Conservation (phyloP, 2,888 invertebrate genomes). For the Strigamia transsilvanica region DNA sequence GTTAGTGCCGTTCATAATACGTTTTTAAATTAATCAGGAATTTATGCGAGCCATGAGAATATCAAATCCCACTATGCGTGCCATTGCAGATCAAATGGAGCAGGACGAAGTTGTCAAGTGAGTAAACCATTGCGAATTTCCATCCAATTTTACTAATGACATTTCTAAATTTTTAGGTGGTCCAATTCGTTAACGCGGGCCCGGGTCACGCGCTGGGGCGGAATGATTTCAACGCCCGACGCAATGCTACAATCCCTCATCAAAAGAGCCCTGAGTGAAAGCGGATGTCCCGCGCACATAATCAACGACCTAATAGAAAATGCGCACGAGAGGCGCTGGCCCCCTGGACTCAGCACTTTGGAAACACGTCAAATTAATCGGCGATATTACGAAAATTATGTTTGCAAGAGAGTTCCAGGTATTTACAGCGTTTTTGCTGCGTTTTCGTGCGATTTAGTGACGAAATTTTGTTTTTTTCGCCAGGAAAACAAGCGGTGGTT, state of each 20-base stretch:
- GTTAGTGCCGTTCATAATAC: background rate
- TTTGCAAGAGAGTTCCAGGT: slow-evolving; percentile 90
- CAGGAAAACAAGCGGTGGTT: slow-evolving; percentile 88
- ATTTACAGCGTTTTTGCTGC: slow-evolving; percentile 51
- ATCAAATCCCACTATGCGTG: slow-evolving; percentile 90
- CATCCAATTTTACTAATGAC: too few relatives aligned
- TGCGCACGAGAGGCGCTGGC: slow-evolving; percentile 96
- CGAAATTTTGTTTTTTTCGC: background rate
- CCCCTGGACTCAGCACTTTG: slow-evolving; percentile 85
- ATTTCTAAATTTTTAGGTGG: slow-evolving; percentile 71
- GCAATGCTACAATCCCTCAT: slow-evolving; percentile 93
- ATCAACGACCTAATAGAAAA: slow-evolving; percentile 96
- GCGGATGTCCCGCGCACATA: slow-evolving; percentile 91
- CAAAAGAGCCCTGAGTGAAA: slow-evolving; percentile 88
- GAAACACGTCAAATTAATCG: slow-evolving; percentile 95
- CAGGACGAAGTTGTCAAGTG: slow-evolving; percentile 82
- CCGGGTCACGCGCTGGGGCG: slow-evolving; percentile 95
- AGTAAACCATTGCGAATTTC: background rate
- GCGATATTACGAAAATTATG: slow-evolving; percentile 90
- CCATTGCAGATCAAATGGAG: slow-evolving; percentile 93
- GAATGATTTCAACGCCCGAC: slow-evolving; percentile 98
- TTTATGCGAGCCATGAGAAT: slow-evolving; percentile 93
- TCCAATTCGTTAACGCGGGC: slow-evolving; percentile 82
- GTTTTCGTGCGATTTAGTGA: background rate
- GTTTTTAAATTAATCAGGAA: slow-evolving; percentile 69